Evolutionary conservation across 2,113 vertebrate species (phyloP).

Genomic region (Chauna torquata): DNA sequence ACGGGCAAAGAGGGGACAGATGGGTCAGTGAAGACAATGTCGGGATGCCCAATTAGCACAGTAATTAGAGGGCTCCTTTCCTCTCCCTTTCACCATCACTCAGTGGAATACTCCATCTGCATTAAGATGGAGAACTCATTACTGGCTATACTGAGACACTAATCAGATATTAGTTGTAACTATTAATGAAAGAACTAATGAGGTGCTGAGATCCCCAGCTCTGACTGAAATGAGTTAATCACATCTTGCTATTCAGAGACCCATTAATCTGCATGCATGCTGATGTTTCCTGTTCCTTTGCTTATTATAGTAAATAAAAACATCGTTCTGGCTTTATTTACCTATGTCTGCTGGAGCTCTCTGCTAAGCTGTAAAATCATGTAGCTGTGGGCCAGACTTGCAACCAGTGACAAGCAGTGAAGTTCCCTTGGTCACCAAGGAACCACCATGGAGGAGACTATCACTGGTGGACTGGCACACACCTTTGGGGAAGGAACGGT

Average conservation of each 20-base stretch:
- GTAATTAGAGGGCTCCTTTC: neutral
- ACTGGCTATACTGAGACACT: neutral
- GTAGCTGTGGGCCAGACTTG: neutral
- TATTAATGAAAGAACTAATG: slow-evolving; percentile 56
- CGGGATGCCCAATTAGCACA: accelerated
- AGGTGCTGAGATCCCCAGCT: neutral
- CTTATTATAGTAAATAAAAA: slow-evolving; percentile 20
- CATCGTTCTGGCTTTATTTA: neutral
- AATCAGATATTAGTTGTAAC: slow-evolving; percentile 43
- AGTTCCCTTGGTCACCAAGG: neutral
- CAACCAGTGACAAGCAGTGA: neutral
- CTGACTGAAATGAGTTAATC: slow-evolving; percentile 49
- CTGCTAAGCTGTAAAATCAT: neutral
- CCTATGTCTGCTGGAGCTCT: neutral
- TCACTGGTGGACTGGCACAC: neutral
- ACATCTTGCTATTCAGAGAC: slow-evolving; percentile 27
- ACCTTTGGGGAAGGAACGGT: neutral
- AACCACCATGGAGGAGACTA: neutral
- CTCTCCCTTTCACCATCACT: neutral
- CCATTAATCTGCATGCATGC: neutral
- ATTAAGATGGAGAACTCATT: slow-evolving; percentile 30
- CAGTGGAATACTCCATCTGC: neutral
- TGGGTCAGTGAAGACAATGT: accelerated
- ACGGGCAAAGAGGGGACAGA: neutral
- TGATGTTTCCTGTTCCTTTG: slow-evolving; percentile 5